Evolutionary conservation across 2,113 vertebrate genomes (phyloP).

Genomic region (Tapirus terrestris): DNA sequence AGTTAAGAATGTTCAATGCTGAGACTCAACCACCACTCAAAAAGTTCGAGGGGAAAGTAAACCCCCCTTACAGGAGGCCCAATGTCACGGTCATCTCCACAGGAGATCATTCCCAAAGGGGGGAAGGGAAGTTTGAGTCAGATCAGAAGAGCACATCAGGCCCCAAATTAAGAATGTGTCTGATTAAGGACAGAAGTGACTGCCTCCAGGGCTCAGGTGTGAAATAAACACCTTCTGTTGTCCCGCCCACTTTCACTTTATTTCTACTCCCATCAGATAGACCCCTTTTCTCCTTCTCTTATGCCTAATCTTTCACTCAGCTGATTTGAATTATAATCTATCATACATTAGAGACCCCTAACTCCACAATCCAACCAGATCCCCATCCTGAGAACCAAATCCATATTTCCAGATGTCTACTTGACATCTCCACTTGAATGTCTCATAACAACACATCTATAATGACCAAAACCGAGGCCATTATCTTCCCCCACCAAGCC

Average conservation of each 20-base stretch:
- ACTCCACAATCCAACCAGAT: not conserved
- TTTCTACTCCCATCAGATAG: not conserved
- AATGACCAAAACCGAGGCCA: not conserved
- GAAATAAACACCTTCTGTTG: not conserved
- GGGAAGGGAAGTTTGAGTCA: not conserved
- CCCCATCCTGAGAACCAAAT: not conserved
- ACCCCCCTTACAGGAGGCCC: not conserved
- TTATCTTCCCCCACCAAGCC: not conserved
- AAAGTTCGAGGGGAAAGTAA: not conserved
- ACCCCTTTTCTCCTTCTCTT: not conserved
- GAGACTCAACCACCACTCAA: not conserved
- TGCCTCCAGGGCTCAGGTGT: not conserved
- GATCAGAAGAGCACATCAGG: not conserved
- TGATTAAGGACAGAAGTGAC: not conserved
- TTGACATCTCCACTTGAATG: not conserved
- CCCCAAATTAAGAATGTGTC: not conserved
- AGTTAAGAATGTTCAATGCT: not conserved
- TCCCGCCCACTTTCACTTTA: not conserved
- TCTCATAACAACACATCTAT: not conserved
- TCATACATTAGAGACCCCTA: not conserved
- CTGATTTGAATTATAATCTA: not conserved
- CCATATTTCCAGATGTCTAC: not conserved
- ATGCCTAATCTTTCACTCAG: not conserved
- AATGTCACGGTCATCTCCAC: not conserved
- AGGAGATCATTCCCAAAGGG: not conserved